Base-by-base conservation (phyloP, 2,888 invertebrate genomes). In the Orthosia cruda region DNA sequence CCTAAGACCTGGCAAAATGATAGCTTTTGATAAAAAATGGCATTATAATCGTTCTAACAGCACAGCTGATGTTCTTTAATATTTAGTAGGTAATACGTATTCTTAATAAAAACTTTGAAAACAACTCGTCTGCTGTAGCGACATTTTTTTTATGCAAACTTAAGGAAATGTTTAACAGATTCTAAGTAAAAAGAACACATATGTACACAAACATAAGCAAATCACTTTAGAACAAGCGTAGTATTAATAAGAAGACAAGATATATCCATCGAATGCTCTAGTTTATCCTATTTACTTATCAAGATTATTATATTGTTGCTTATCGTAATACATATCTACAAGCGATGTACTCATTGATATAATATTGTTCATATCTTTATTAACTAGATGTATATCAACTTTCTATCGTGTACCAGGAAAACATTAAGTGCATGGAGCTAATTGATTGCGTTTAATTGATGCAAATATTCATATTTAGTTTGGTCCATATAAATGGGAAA, bases 301-400 rank as follows among this genome's bases (percentile, higher is more conserved):
- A 49, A 67, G 62, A 32, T 58, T 13, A 7, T 23, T 40, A 23
- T 18, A 40, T 66, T 47, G 2, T 63, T 64, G 26, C 50, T 50
- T 64, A 64, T 63, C 62, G 20, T 40, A 7, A 57, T 32, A 57
- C 52, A 47, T 47, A 52, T 80, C 23, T 66, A 32, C 20, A 23
- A 54, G 57, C 52, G 54, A 50, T 63, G 47, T 61, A 47, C 47
- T 57, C 58, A 81, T 32, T 79, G 63, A 81, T 78, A 68, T 61
- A 40, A 26, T 20, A 26, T 77, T 18, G 3, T 4, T 23, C 20
- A 26, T 32, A 23, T 55, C 0, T 45, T 4, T 26, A 40, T 13
- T 16, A 20, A 20, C 7, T 40, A 26, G 52, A 45, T 77, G 3
- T 32, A 16, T 55, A 71, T 71, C 49, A 20, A 79, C 54, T 52